Evolutionary conservation across 2,888 invertebrate species (phyloP).

Genomic region (Sipunculus nudus): DNA sequence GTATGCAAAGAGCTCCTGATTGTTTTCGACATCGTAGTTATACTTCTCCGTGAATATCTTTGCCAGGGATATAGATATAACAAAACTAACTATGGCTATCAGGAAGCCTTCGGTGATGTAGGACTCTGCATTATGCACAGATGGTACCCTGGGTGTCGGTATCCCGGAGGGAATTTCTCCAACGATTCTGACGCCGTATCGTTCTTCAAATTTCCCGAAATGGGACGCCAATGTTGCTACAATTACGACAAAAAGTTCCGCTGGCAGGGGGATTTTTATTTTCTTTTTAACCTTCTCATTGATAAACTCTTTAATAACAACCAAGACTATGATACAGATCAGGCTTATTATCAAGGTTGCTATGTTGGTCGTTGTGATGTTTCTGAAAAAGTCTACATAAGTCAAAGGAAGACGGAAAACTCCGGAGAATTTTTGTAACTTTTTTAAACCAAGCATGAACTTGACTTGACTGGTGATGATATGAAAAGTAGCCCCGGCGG

Average conservation of each 20-base stretch:
- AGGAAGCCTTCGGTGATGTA: slow-evolving; percentile 47
- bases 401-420: slow-evolving; percentile 47
- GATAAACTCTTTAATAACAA: slow-evolving; percentile 67
- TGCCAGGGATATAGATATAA: slow-evolving; percentile 40
- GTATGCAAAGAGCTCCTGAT: slow-evolving; percentile 64
- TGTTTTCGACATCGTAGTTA: slow-evolving; percentile 41
- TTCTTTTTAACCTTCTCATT: slow-evolving; percentile 48
- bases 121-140: slow-evolving; percentile 42
- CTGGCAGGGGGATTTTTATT: slow-evolving; percentile 76
- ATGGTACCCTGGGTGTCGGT: slow-evolving; percentile 54
- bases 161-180: slow-evolving; percentile 54
- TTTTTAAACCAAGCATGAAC: slow-evolving; percentile 48
- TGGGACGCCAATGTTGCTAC: slow-evolving; percentile 53
- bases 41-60: slow-evolving; percentile 42
- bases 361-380: slow-evolving; percentile 72
- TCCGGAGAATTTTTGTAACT: slow-evolving; percentile 48
- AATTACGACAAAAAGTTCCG: slow-evolving; percentile 61
- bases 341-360: slow-evolving; percentile 75
- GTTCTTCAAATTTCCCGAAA: slow-evolving; percentile 32
- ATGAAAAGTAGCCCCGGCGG: slow-evolving; percentile 46
- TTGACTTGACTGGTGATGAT: slow-evolving; percentile 41
- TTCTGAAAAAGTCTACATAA: slow-evolving; percentile 68
- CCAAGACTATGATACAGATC: slow-evolving; percentile 73
- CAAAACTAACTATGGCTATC: slow-evolving; percentile 41
- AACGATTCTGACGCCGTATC: slow-evolving; percentile 28